Evolutionary conservation across 2,113 vertebrate species (phyloP).

Genomic region (Emberiza fucata): DNA sequence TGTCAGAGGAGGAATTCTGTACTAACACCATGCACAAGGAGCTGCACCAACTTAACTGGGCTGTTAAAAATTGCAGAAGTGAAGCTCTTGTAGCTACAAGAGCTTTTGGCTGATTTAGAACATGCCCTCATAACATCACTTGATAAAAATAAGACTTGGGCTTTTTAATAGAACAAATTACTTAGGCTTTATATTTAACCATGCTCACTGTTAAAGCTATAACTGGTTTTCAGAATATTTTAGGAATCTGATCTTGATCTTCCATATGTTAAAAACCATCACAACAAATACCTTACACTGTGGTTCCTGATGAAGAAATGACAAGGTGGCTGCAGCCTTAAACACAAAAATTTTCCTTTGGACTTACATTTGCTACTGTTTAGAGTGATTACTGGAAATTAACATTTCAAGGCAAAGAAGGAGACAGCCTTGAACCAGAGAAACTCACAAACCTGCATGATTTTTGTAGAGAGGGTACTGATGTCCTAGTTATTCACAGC

Average conservation of each 20-base stretch:
- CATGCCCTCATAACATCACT: slow-evolving; percentile 67
- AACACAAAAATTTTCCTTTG: background rate
- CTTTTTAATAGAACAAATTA: slow-evolving; percentile 78
- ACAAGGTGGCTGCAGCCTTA: background rate
- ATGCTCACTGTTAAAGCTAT: slow-evolving; percentile 60
- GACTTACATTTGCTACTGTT: background rate
- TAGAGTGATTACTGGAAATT: background rate
- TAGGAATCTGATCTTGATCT: slow-evolving; percentile 65
- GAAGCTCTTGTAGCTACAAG: slow-evolving; percentile 39
- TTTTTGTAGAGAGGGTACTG: background rate
- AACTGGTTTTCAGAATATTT: slow-evolving; percentile 75
- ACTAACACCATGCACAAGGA: slow-evolving; percentile 34
- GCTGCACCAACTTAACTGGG: slow-evolving; percentile 7
- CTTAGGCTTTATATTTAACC: slow-evolving; percentile 79
- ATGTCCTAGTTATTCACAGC: background rate
- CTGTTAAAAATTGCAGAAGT: slow-evolving; percentile 30
- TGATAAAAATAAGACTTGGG: slow-evolving; percentile 73
- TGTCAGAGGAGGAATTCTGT: slow-evolving; percentile 29
- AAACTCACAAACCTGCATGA: background rate
- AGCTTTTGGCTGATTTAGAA: slow-evolving; percentile 61
- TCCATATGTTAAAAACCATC: slow-evolving; percentile 70
- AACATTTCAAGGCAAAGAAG: background rate
- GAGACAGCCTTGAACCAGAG: background rate
- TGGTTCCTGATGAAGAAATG: background rate
- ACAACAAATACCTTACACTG: slow-evolving; percentile 13